Base-by-base conservation (phyloP, 2,113 vertebrate genomes). In the Cyprinodon tularosa region DNA sequence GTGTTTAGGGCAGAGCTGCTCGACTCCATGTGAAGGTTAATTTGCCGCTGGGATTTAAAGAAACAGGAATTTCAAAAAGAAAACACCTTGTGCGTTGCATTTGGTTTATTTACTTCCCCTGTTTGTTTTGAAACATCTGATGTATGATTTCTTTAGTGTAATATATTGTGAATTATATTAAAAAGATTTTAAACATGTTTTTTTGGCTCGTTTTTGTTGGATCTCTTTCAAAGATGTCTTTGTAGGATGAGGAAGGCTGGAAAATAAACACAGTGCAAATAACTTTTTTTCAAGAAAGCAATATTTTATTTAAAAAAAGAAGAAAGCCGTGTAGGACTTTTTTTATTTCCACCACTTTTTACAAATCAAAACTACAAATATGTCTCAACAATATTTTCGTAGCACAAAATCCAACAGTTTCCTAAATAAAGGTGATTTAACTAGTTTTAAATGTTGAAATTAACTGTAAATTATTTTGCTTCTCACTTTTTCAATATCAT, bases 161-260 rank as follows among this genome's bases (percentile, higher is more conserved):
- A 92, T 77, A 93, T 93, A 91, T 91, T 93, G 92, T 94, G 91
- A 90, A 90, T 88, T 93, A 83, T 87, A 94, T 89, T 94, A 93
- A 94, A 94, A 84, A 53, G 76, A 89, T 82, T 88, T 90, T 89
- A 91, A 92, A 91, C 77, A 74, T 3, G 15, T n/a, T 15, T 12
- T 12, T 70, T 60, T 42, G 53, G 0, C 29, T 10, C 73, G 38
- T 53, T 4, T 22, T 4, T 45, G n/a, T 71, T n/a, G 3, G n/a
- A 47, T 69, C 11, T 53, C 37, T 4, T 29, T 48, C 29, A 39
- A 6, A 65, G 38, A 45, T 15, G 20, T 39, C n/a, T 71, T 29
- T 82, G 61, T 20, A 4, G 62, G 22, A 66, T 38, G 47, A 66
- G 63, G 61, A 40, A 69, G 37, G 71, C 29, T 62, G 37, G 11